These are phyloP conservation scores for Oligia latruncula DNA, from an alignment of 2,888 invertebrate species.

Conservation along the genomic window DNA sequence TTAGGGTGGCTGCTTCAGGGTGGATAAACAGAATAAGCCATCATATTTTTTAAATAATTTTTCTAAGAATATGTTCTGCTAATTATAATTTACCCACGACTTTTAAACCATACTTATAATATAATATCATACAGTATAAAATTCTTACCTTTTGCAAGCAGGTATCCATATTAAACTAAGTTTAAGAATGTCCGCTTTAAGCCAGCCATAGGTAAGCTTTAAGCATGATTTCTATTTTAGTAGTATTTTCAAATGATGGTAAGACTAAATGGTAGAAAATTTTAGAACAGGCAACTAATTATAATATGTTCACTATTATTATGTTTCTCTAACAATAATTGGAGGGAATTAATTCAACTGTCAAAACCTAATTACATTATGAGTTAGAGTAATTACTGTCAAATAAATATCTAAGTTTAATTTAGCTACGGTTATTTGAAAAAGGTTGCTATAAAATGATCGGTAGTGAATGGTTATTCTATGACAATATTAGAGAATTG, in stretches of 20 bases:
- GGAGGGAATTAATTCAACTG: not conserved
- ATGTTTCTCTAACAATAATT: conserved; percentile 1
- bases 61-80: not conserved
- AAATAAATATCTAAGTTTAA: not conserved
- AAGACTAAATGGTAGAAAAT: conserved; percentile 43
- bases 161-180: conserved; percentile 57
- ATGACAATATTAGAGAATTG: not conserved
- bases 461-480: not conserved
- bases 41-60: not conserved
- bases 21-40: not conserved
- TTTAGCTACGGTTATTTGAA: not conserved
- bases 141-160: conserved; percentile 74
- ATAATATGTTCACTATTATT: conserved; percentile 28
- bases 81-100: conserved; percentile 12
- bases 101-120: conserved; percentile 20
- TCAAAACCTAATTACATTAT: not conserved
- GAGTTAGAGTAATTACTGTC: not conserved
- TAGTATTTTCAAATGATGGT: conserved; percentile 63
- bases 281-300: conserved; percentile 36
- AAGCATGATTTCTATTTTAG: conserved; percentile 76
- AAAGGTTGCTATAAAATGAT: not conserved
- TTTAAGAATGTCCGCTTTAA: conserved; percentile 61
- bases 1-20: too few species aligned
- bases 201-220: conserved; percentile 75
- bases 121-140: conserved; percentile 40